Evolutionary conservation across 2,113 vertebrate genomes (phyloP).

Genomic region (Australoheros scitulus): DNA sequence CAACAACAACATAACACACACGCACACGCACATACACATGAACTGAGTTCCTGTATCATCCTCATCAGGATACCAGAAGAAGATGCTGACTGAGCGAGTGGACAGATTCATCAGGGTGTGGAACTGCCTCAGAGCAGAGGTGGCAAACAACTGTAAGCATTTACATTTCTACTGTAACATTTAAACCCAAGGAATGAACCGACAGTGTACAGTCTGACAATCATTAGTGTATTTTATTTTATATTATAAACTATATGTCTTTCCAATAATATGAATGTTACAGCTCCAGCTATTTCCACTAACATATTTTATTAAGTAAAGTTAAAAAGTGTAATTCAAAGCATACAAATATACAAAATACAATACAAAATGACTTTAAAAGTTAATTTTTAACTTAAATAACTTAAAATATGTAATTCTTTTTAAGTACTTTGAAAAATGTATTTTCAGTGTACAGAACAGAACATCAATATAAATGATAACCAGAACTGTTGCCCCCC

Average conservation of each 20-base stretch:
- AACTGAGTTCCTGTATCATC: background rate
- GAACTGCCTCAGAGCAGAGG: slow-evolving; percentile 75
- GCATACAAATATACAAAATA: too few species aligned
- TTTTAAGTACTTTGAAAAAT: too few species aligned
- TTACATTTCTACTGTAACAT: background rate
- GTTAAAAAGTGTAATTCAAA: background rate
- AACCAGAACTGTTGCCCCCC: too few species aligned
- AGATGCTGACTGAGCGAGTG: slow-evolving; percentile 60
- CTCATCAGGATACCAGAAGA: slow-evolving; percentile 66
- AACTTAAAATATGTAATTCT: too few species aligned
- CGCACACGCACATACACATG: background rate
- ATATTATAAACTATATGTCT: background rate
- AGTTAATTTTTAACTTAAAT: too few species aligned
- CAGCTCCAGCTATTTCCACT: too few species aligned
- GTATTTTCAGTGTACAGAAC: too few species aligned
- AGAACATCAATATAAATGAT: too few species aligned
- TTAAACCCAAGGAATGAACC: background rate
- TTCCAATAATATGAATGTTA: background rate
- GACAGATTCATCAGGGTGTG: slow-evolving; percentile 71
- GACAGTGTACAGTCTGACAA: background rate
- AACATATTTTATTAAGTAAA: background rate
- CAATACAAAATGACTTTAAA: background rate
- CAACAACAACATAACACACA: background rate
- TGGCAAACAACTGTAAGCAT: slow-evolving; percentile 73
- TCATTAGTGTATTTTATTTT: background rate